Percentiles rank a stretch among this genome's conserved stretches.
These are phyloP conservation scores for Mystacornis crossleyi DNA, from an alignment of 2,113 vertebrate genomes.

Conservation along the genomic window DNA sequence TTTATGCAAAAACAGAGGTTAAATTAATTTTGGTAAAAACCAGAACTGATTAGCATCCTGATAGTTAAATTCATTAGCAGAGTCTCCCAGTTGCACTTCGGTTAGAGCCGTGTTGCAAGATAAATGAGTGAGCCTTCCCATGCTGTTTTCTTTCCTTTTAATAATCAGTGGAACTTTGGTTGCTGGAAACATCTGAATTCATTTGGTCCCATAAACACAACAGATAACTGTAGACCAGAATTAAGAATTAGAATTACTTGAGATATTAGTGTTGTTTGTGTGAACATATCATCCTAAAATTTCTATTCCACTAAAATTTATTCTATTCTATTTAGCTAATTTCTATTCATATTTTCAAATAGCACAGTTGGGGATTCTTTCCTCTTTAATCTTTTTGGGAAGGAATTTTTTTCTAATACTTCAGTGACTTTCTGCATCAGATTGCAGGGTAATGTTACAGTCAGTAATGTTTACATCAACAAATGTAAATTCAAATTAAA, in stretches of 20 bases:
- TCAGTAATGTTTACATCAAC: constrained; percentile 58
- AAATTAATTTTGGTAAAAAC: background rate
- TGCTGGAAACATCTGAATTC: background rate
- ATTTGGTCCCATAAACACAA: background rate
- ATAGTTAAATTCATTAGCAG: background rate
- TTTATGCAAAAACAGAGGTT: background rate
- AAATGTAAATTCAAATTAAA: constrained; percentile 67
- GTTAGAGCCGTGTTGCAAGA: background rate
- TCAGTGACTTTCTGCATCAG: constrained; percentile 4
- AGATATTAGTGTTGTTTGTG: background rate
- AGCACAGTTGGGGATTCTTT: background rate
- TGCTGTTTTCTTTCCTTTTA: background rate
- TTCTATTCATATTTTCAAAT: constrained; percentile 22
- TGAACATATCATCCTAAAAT: background rate
- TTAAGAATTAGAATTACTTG: background rate
- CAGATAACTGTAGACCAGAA: background rate
- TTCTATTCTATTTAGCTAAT: background rate
- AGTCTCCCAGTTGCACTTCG: background rate
- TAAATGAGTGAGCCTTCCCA: background rate
- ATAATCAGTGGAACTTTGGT: background rate
- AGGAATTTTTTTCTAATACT: constrained; percentile 12
- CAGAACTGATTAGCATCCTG: background rate
- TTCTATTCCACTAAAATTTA: background rate
- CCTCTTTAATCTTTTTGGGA: background rate
- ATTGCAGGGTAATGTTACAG: constrained; percentile 17